Conservation (phyloP, 2,113 vertebrate species). For the Brevimyrus niger region DNA sequence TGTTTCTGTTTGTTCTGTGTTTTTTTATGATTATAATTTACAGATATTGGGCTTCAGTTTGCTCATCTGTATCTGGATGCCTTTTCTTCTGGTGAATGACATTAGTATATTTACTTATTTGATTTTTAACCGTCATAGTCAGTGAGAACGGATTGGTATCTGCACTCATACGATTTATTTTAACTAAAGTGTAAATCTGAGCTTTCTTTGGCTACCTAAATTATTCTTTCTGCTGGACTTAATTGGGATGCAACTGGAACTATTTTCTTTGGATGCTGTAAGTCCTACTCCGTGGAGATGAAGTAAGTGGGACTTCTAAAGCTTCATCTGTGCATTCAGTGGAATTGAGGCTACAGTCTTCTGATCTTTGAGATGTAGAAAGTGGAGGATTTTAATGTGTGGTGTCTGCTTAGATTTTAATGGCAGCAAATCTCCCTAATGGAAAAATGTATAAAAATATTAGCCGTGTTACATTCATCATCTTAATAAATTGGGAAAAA, state of each 20-base stretch:
- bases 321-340: background rate
- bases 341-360: background rate
- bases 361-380: background rate
- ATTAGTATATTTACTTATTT: background rate
- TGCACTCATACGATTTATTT: background rate
- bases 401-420: background rate
- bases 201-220: background rate
- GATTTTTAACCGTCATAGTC: background rate
- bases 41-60: background rate
- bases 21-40: background rate
- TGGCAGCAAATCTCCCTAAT: background rate
- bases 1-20: background rate
- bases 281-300: background rate
- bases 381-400: background rate
- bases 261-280: background rate
- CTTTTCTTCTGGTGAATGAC: background rate
- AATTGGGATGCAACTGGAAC: background rate
- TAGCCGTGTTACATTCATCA: background rate
- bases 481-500: background rate
- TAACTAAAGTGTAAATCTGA: background rate
- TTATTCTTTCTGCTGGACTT: background rate
- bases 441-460: background rate
- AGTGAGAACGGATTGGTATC: background rate
- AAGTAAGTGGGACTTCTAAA: background rate
- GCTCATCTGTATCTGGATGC: background rate